Conservation (phyloP, 2,888 invertebrate species). For the Eulithis prunata region DNA sequence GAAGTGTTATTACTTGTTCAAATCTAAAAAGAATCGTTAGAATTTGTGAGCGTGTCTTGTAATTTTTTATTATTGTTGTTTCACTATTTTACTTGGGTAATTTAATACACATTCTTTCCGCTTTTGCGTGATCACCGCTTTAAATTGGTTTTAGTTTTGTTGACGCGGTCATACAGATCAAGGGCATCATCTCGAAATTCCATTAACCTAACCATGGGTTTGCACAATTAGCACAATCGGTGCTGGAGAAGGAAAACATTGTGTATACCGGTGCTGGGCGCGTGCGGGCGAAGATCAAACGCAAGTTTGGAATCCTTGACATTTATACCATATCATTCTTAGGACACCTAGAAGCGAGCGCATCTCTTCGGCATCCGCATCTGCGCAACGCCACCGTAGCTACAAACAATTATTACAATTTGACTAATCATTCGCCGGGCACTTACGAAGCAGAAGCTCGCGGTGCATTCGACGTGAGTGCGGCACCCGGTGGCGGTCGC, state of each 20-base stretch:
- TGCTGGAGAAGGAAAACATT: conserved; percentile 44
- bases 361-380: conserved; percentile 76
- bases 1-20: conserved; percentile 67
- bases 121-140: conserved; percentile 84
- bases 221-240: conserved; percentile 47
- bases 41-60: conserved; percentile 72
- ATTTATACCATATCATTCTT: conserved; percentile 74
- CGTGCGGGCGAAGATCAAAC: conserved; percentile 63
- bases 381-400: conserved; percentile 79
- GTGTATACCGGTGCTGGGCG: conserved; percentile 62
- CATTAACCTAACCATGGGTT: conserved; percentile 32
- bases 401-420: conserved; percentile 84
- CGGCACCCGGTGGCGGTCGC: conserved; percentile 68
- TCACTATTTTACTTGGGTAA: conserved; percentile 70
- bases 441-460: conserved; percentile 72
- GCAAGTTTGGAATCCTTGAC: conserved; percentile 50
- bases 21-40: conserved; percentile 55
- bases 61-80: conserved; percentile 71
- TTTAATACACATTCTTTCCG: conserved; percentile 81
- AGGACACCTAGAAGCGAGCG: conserved; percentile 84
- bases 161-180: conserved; percentile 31
- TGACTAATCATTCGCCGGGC: conserved; percentile 81
- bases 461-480: conserved; percentile 63
- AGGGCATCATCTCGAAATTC: conserved; percentile 25
- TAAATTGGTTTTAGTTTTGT: conserved; percentile 58